Conservation (phyloP, 2,888 invertebrate species). For the Caenorhabditis panamensis region DNA sequence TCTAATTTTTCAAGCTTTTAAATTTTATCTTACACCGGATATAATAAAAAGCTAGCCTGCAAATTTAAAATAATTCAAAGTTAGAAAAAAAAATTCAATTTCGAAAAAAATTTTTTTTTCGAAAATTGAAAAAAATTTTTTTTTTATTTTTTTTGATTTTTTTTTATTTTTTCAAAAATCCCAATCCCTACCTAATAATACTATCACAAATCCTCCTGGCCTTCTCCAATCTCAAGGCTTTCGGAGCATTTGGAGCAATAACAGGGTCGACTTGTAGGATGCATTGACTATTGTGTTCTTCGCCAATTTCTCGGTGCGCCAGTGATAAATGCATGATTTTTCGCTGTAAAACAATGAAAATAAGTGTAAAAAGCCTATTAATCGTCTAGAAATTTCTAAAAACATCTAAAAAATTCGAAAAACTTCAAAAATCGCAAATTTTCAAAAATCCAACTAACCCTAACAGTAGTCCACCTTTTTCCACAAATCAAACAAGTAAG, state of each 20-base stretch:
- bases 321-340: conserved; percentile 64
- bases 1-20: too few relatives aligned
- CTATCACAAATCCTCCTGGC: conserved; percentile 30
- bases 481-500: conserved; percentile 69
- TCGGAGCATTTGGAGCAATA: conserved; percentile 63
- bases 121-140: neutral
- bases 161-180: too few relatives aligned
- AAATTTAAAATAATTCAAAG: too few relatives aligned
- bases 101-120: neutral
- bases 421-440: neutral
- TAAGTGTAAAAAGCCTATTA: too few relatives aligned
- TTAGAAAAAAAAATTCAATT: too few relatives aligned
- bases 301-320: conserved; percentile 61
- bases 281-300: conserved; percentile 66
- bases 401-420: neutral
- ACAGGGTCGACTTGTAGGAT: conserved; percentile 61
- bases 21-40: too few relatives aligned
- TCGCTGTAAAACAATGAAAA: conserved; percentile 25
- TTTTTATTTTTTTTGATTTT: neutral
- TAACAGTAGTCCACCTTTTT: conserved; percentile 56
- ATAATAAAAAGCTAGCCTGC: too few relatives aligned
- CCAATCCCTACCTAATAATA: neutral
- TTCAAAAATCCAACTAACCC: conserved; percentile 38
- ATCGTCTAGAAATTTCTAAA: too few relatives aligned
- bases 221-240: conserved; percentile 48